Evolutionary conservation across 2,797 vertebrate species (phyloP).

Genomic region (Acipenser oxyrinchus): DNA sequence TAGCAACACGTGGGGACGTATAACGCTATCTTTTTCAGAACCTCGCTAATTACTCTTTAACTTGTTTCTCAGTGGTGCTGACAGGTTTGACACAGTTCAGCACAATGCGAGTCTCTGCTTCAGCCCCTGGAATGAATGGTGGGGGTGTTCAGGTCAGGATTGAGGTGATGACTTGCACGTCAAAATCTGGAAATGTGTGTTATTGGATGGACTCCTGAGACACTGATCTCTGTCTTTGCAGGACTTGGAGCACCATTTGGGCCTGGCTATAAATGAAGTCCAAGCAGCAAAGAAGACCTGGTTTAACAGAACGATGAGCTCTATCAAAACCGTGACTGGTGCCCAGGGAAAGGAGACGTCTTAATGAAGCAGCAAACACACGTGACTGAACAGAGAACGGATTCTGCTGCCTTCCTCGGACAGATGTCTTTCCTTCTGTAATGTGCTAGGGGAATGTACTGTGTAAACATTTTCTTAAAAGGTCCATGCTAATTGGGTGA

Average conservation of each 20-base stretch:
- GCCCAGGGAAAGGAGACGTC: slow-evolving; percentile 95
- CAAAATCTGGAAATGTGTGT: slow-evolving; percentile 16
- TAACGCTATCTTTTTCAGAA: no score
- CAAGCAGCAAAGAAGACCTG: slow-evolving; percentile 98
- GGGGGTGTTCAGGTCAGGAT: no score
- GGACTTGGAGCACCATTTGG: slow-evolving; percentile 95
- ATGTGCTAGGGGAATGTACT: slow-evolving; percentile 61
- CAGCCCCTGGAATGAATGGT: background rate
- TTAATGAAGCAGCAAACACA: slow-evolving; percentile 49
- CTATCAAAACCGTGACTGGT: slow-evolving; percentile 96
- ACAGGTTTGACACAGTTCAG: no score
- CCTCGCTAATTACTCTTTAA: no score
- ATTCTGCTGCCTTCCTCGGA: slow-evolving; percentile 61
- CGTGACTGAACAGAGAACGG: slow-evolving; percentile 48
- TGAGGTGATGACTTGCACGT: no score
- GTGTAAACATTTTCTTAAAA: slow-evolving; percentile 51
- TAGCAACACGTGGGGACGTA: no score
- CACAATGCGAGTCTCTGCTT: no score
- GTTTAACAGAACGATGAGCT: slow-evolving; percentile 97
- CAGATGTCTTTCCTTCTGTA: slow-evolving; percentile 57
- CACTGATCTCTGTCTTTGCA: slow-evolving; percentile 39
- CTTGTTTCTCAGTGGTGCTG: no score
- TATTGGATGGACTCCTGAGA: slow-evolving; percentile 22
- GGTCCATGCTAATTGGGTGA: slow-evolving; percentile 47
- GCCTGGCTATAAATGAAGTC: slow-evolving; percentile 82